Percentiles rank a stretch among this genome's conserved stretches.
Evolutionary conservation across 1,140 invertebrate species (phyloP).

Genomic region (Pogonomyrmex barbatus): DNA sequence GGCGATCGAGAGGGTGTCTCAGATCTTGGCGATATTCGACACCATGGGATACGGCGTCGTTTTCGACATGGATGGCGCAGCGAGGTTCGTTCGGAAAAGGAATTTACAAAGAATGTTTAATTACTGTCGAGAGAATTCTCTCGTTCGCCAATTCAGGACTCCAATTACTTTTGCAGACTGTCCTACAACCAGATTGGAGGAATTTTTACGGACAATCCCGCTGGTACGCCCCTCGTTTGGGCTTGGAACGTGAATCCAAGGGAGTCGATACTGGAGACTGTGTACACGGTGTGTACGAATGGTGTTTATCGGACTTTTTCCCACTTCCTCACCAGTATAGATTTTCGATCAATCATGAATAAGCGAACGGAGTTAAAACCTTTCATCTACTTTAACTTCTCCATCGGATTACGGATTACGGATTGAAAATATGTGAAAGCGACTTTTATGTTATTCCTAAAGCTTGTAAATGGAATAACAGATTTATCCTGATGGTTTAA

Average conservation of each 20-base stretch:
- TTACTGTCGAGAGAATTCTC: constrained; percentile 63
- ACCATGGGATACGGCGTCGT: constrained; percentile 73
- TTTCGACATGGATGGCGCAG: constrained; percentile 69
- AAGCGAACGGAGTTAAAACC: constrained; percentile 22
- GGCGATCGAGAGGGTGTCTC: constrained; percentile 57
- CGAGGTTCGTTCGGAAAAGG: constrained; percentile 69
- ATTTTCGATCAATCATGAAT: constrained; percentile 55
- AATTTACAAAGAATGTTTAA: constrained; percentile 73
- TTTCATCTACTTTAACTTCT: constrained; percentile 38
- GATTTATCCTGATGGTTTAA: not conserved
- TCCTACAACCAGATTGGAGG: constrained; percentile 79
- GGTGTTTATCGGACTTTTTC: not conserved
- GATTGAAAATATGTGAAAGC: not conserved
- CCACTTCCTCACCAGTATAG: not conserved
- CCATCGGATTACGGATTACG: constrained; percentile 10
- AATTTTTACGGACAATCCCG: constrained; percentile 74
- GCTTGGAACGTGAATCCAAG: constrained; percentile 63
- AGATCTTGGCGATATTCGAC: constrained; percentile 76
- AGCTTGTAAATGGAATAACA: not conserved
- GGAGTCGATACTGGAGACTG: constrained; percentile 56
- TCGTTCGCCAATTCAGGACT: constrained; percentile 62
- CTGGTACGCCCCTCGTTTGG: constrained; percentile 68
- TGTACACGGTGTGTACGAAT: constrained; percentile 59
- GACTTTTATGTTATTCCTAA: not conserved
- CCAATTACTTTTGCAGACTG: constrained; percentile 74